These are phyloP conservation scores for Eustalomyia histrio DNA, from an alignment of 2,888 invertebrate genomes.

Conservation along the genomic window DNA sequence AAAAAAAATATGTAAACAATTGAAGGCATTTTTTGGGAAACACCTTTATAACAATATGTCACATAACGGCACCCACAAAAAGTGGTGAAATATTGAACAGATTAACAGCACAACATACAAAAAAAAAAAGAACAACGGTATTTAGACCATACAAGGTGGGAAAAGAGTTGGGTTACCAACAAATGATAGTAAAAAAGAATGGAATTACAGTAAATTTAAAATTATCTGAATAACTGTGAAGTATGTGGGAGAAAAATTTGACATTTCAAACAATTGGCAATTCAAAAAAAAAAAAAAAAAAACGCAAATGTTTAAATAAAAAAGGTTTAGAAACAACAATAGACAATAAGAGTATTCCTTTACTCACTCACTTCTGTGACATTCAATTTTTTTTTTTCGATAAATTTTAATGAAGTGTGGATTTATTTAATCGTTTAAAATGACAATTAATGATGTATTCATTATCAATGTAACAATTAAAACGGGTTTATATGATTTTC, in stretches of 20 bases:
- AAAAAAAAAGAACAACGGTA: slow-evolving; percentile 39
- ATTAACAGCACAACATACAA: slow-evolving; percentile 9
- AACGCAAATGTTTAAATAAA: slow-evolving; percentile 16
- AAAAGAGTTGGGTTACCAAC: slow-evolving; percentile 61
- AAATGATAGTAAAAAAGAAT: not conserved
- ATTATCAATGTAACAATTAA: slow-evolving; percentile 51
- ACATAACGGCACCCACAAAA: slow-evolving; percentile 53
- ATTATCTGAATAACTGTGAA: slow-evolving; percentile 41
- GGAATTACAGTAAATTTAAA: not conserved
- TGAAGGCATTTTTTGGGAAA: slow-evolving; percentile 50
- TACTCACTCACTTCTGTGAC: too few species aligned
- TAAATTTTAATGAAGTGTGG: slow-evolving; percentile 61
- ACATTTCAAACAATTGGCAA: slow-evolving; percentile 26
- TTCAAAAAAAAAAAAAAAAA: too few species aligned
- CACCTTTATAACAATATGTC: slow-evolving; percentile 51
- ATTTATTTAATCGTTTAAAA: slow-evolving; percentile 60
- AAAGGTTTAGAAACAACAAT: slow-evolving; percentile 22
- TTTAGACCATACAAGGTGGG: slow-evolving; percentile 55
- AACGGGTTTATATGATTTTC: slow-evolving; percentile 22
- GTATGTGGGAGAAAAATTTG: slow-evolving; percentile 30
- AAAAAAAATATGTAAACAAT: slow-evolving; percentile 42
- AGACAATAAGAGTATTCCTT: slow-evolving; percentile 29
- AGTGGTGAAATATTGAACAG: slow-evolving; percentile 51
- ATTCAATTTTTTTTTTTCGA: not conserved
- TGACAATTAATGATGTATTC: slow-evolving; percentile 60